Evolutionary conservation across 2,113 vertebrate species (phyloP).

Genomic region (Arenaria interpres): DNA sequence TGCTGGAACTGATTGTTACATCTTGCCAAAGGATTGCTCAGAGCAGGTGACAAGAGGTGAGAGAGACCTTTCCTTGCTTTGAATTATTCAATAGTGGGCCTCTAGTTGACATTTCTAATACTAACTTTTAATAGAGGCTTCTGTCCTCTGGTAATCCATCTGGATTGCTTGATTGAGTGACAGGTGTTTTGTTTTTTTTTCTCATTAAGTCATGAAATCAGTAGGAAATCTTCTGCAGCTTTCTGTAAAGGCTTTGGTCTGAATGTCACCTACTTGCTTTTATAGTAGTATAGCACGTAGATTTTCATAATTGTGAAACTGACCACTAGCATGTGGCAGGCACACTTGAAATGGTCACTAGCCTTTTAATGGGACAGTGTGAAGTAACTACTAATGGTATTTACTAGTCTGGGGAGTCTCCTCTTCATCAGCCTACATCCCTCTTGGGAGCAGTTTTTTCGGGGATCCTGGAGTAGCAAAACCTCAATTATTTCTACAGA

Average conservation of each 20-base stretch:
- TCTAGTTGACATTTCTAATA: constrained; percentile 20
- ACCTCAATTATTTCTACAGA: background rate
- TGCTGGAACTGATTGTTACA: background rate
- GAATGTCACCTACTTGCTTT: background rate
- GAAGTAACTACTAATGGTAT: background rate
- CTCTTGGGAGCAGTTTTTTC: background rate
- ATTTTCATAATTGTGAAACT: background rate
- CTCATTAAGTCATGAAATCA: background rate
- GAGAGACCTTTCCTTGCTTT: background rate
- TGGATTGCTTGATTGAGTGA: background rate
- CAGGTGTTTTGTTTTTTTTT: background rate
- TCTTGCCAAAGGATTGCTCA: background rate
- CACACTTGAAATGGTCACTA: background rate
- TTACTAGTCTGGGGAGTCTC: background rate
- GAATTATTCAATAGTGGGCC: constrained; percentile 12
- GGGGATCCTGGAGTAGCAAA: background rate
- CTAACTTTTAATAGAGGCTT: background rate
- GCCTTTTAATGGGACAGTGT: background rate
- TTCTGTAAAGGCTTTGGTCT: background rate
- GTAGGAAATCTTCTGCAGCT: background rate
- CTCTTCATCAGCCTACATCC: background rate
- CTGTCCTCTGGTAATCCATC: background rate
- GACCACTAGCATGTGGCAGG: background rate
- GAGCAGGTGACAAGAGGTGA: background rate
- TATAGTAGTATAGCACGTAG: background rate